Evolutionary conservation across 2,888 invertebrate genomes (phyloP), one percentile per base, ranked within the genome.

Genomic region (Crematogaster levior): DNA sequence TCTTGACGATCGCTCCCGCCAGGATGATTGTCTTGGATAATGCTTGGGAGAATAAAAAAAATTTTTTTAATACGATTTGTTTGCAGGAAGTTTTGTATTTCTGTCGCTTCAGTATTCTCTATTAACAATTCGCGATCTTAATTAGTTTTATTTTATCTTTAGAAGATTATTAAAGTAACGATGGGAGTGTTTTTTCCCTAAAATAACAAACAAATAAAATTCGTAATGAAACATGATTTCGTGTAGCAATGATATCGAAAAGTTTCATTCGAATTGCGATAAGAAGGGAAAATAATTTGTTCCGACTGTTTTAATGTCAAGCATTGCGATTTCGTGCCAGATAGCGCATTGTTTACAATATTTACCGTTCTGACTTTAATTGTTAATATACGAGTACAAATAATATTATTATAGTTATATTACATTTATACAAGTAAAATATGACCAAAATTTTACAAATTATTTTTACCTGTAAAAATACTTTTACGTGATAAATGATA

Each of bases 321-420:
- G 0, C 51, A 40, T 10, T 27, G 15, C 10, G 51, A 66, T 75
- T 34, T 74, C 48, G 60, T 74, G 48, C 27, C 30, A 75, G 74
- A 81, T 75, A 58, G 34, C 37, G n/a, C 40, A 27, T 81, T 74
- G 75, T 73, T 73, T 73, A 73, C 43, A 58, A 40, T 24, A 24
- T 72, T 61, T 40, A 83, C 27, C 51, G 63, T 40, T 65, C 15
- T 18, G 27, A 40, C 51, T 37, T 65, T 51, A 75, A 75, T 53
- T 75, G 37, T 53, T 27, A 65, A 60, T 61, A 18, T 34, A 75
- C 27, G 65, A 75, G 37, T 51, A 37, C 51, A 27, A 18, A 58
- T 30, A 43, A 30, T 24, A 46, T 24, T 12, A 61, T 3, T 34
- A 12, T 48, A 74, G 15, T 61, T 46, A 43, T n/a, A n/a, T n/a